Evolutionary conservation across 2,797 vertebrate genomes (phyloP), one percentile per base, ranked within the genome.

Genomic region (Molossus alvarezi): DNA sequence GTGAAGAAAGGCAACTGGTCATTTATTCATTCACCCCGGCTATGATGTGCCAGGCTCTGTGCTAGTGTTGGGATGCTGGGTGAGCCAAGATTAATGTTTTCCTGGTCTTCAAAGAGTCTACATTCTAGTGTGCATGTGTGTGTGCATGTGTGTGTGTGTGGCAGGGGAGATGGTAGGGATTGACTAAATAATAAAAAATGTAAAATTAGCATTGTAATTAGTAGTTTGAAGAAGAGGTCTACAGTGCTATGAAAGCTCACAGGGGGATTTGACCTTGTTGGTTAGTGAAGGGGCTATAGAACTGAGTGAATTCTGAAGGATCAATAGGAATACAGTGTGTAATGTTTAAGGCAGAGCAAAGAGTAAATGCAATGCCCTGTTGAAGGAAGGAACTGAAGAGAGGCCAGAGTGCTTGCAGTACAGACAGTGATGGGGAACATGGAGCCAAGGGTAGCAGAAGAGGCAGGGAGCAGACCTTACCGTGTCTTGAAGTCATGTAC

Each of bases 131-230:
- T 2, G 14, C n/a, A 8, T 3, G 4, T 14, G 12, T 45, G 41
- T 4, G 41, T 45, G 41, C 6, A 3, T 45, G 12, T 45, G n/a
- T 1, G 12, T 2, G 14, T 67, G 9, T 3, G 4, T 14, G 12
- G 27, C 20, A 1, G 33, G 5, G 17, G 33, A 0, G 21, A 33
- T 33, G 53, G 48, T 6, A 37, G 71, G 60, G 10, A 86, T 79
- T 86, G 89, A 75, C 21, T 55, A 76, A 92, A 89, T 51, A 86
- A 51, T 37, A 41, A 11, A 73, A 85, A 79, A 82, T 41, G 57
- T 90, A 79, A 51, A 90, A 92, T 71, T 89, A 72, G 27, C 27
- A 77, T 87, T 94, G 20, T 7, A 82, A 37, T 88, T 77, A 83
- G 37, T 71, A 17, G 81, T 64, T 37, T 11, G 10, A 53, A 80